These are phyloP conservation scores for Chamaetylas fuelleborni DNA, from an alignment of 2,113 vertebrate species.

Conservation along the genomic window DNA sequence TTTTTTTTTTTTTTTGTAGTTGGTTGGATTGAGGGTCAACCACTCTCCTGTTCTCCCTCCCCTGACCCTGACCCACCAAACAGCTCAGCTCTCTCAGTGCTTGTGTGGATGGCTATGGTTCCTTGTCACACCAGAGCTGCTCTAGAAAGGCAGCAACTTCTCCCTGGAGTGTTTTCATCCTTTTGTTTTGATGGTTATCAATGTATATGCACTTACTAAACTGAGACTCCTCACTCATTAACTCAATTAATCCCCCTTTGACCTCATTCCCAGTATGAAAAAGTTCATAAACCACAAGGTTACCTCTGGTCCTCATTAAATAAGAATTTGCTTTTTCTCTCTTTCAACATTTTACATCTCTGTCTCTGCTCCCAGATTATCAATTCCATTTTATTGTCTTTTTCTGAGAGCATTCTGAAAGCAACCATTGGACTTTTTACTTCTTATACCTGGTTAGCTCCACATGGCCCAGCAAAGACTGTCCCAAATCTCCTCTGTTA, in stretches of 20 bases:
- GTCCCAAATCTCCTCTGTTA: background rate
- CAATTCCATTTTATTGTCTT: background rate
- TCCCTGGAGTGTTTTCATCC: background rate
- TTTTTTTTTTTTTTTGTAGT: no score
- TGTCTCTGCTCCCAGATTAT: background rate
- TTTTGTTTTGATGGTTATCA: background rate
- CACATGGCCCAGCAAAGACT: background rate
- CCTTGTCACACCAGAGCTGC: background rate
- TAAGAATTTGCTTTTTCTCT: background rate
- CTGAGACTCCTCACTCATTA: background rate
- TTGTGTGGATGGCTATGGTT: fast-evolving
- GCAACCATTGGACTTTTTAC: background rate
- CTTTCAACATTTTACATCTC: background rate
- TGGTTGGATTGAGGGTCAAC: background rate
- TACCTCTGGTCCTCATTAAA: background rate
- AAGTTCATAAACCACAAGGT: background rate
- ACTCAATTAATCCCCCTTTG: background rate
- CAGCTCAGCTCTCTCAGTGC: background rate
- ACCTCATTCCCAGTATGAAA: background rate
- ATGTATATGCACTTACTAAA: background rate
- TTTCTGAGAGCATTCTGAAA: background rate
- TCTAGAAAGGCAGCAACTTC: background rate
- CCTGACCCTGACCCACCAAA: background rate
- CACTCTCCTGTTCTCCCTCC: background rate
- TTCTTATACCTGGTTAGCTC: background rate